phyloP scores from a whole-genome alignment of 2,888 invertebrate species.

The Catocala nupta region DNA sequence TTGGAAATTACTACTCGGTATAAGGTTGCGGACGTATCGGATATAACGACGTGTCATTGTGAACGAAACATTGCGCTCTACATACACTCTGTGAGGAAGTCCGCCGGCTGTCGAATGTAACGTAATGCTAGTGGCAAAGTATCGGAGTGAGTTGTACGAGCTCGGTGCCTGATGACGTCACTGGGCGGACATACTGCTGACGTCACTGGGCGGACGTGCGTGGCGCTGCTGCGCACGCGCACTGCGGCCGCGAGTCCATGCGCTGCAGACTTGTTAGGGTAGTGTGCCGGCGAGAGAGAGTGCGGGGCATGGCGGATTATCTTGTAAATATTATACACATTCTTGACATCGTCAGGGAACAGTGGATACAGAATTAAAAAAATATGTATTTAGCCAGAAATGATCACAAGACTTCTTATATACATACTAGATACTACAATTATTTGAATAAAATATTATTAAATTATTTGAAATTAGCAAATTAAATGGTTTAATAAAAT shows the following conservation, averaged over 20 bases:
- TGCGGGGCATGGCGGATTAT: neutral
- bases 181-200: neutral
- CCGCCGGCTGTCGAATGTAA: constrained; percentile 13
- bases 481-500: too few relatives aligned
- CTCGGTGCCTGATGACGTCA: constrained; percentile 1
- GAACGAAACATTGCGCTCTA: constrained; percentile 17
- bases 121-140: constrained; percentile 10
- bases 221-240: too few relatives aligned
- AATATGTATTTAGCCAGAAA: too few relatives aligned
- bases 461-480: too few relatives aligned
- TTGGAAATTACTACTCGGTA: constrained; percentile 46
- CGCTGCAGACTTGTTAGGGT: constrained; percentile 41
- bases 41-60: constrained; percentile 30
- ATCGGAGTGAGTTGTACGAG: constrained; percentile 6
- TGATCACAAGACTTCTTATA: too few relatives aligned
- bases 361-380: too few relatives aligned
- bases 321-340: too few relatives aligned
- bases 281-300: constrained; percentile 18
- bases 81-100: constrained; percentile 7
- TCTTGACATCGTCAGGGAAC: too few relatives aligned
- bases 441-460: too few relatives aligned
- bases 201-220: too few relatives aligned
- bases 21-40: constrained; percentile 32
- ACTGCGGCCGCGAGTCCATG: constrained; percentile 59
- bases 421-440: too few relatives aligned